Conservation (phyloP, 2,888 invertebrate species). For the Anodontia alba region DNA sequence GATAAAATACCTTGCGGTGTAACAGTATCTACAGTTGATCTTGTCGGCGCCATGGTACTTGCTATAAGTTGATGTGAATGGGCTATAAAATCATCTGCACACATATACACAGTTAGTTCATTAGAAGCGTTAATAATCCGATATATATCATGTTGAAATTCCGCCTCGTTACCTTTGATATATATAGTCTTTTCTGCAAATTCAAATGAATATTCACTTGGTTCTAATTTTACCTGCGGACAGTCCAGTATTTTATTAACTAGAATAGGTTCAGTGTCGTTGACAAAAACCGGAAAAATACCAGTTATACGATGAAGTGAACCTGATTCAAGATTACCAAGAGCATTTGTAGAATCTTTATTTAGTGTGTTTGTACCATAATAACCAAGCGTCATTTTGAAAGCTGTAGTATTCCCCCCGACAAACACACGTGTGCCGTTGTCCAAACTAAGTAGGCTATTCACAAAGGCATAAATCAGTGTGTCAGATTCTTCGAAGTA, state of each 20-base stretch:
- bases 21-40: not conserved
- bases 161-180: not conserved
- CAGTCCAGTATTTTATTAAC: conserved; percentile 1
- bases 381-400: not conserved
- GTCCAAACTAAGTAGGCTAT: not conserved
- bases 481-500: not conserved
- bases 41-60: not conserved
- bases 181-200: not conserved
- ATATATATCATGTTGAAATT: not conserved
- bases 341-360: not conserved
- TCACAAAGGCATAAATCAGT: not conserved
- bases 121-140: not conserved
- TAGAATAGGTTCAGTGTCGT: not conserved
- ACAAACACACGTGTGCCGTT: not conserved
- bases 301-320: no score
- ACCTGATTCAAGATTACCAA: no score
- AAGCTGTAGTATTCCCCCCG: not conserved
- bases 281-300: not conserved
- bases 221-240: conserved; percentile 1
- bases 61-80: not conserved
- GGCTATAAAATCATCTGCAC: conserved; percentile 11
- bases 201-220: not conserved
- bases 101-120: not conserved
- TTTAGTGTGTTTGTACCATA: not conserved
- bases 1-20: conserved; percentile 40